Base-by-base conservation (phyloP, 2,113 vertebrate species). In the Silurus asotus region DNA sequence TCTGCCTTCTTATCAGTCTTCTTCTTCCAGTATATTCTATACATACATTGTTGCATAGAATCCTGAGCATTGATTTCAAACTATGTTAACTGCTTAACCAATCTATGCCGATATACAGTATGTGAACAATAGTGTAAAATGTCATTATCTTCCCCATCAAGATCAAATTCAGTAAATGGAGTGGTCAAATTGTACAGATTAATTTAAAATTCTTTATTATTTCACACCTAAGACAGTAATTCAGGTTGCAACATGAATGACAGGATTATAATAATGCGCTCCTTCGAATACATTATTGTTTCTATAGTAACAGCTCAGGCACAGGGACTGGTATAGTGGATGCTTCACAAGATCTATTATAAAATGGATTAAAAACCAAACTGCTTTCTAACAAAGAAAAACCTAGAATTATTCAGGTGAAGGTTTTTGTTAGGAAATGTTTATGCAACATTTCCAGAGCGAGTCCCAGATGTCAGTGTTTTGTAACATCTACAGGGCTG, bases 291-390 rank as follows among this genome's bases (percentile, higher is more conserved):
- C 5, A 1, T 8, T 78, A 58, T 78, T 78, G 55, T 78, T 78
- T 78, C 75, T 78, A 58, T 78, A 58, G 53, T 78, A 78, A 58
- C 75, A 58, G 75, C 75, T 78, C 75, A 58, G 56, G 11, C 53
- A 28, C 25, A 28, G n/a, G 53, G 6, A 17, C 75, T 17, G 28
- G 75, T 78, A 78, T 19, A 14, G 14, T 78, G 53, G 55, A 78
- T 37, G 14, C 7, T 2, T 5, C 75, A 28, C 14, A 56, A 56
- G 37, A 78, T 78, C 51, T 28, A 77, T 53, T 75, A 56, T 25
- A 69, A 72, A 55, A n/a, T n/a, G 6, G 23, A 14, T 53, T 19
- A 49, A 49, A 49, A 20, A 72, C 5, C 37, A 1, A 37, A 37
- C 37, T 37, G 37, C 37, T 37, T 37, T 37, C 37, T 37, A 37